Evolutionary conservation across 1,140 invertebrate species (phyloP).

Genomic region (Cydia pomonella): DNA sequence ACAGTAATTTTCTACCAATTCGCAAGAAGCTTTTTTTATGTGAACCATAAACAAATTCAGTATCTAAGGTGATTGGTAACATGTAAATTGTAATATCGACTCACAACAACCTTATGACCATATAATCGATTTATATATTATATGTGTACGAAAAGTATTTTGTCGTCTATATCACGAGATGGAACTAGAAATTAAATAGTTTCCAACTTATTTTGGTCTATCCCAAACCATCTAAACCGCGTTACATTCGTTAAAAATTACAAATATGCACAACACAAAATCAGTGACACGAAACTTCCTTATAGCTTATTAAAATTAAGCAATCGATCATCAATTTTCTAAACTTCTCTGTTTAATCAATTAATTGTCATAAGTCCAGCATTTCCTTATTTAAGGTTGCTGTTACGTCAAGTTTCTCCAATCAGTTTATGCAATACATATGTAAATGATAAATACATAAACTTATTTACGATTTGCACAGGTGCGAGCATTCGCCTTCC

Average conservation of each 20-base stretch:
- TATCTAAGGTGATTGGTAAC: too few relatives aligned
- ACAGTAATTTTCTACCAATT: neutral
- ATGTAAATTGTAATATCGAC: too few relatives aligned
- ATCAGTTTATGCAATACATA: constrained; percentile 33
- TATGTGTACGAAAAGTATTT: too few relatives aligned
- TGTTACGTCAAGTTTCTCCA: constrained; percentile 20
- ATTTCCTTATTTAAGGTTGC: constrained; percentile 20
- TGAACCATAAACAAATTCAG: neutral
- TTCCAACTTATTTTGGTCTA: too few relatives aligned
- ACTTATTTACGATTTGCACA: constrained; percentile 49
- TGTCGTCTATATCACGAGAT: too few relatives aligned
- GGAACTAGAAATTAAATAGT: too few relatives aligned
- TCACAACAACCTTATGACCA: too few relatives aligned
- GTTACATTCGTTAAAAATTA: neutral
- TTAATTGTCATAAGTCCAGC: constrained; percentile 13
- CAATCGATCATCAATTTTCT: neutral
- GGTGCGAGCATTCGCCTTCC: constrained; percentile 39
- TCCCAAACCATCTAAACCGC: too few relatives aligned
- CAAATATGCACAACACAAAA: neutral
- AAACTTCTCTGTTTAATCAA: neutral
- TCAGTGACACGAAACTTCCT: neutral
- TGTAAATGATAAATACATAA: constrained; percentile 50
- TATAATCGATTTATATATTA: neutral
- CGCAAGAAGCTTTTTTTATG: neutral
- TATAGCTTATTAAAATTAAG: neutral